These are phyloP conservation scores for Camponotus floridanus DNA, from an alignment of 1,140 invertebrate species.

Conservation along the genomic window DNA sequence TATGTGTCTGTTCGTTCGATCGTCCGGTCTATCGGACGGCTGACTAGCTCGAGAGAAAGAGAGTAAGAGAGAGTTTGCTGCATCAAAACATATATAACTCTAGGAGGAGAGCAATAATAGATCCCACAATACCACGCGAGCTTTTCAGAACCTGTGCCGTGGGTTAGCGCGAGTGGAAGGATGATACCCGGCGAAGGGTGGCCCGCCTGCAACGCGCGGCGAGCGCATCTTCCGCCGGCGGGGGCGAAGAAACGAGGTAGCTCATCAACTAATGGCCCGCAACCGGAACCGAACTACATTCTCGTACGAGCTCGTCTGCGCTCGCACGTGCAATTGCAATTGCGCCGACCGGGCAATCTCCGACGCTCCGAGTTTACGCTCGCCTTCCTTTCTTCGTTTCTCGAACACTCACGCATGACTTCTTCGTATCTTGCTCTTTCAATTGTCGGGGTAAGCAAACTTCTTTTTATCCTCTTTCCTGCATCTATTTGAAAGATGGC, in stretches of 20 bases:
- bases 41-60: slow-evolving; percentile 43
- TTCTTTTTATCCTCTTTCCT: too few relatives aligned
- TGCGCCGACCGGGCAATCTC: slow-evolving; percentile 55
- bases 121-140: slow-evolving; percentile 83
- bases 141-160: slow-evolving; percentile 79
- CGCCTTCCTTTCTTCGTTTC: not conserved
- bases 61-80: slow-evolving; percentile 64
- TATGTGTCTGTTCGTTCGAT: slow-evolving; percentile 62
- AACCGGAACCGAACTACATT: slow-evolving; percentile 83
- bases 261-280: slow-evolving; percentile 87
- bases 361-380: slow-evolving; percentile 39
- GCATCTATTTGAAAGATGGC: not conserved
- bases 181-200: slow-evolving; percentile 36
- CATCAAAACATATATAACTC: slow-evolving; percentile 83
- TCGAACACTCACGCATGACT: not conserved
- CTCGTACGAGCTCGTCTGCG: slow-evolving; percentile 73
- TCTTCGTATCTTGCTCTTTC: not conserved
- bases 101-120: slow-evolving; percentile 84
- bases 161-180: slow-evolving; percentile 67
- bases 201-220: slow-evolving; percentile 40
- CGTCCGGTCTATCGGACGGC: slow-evolving; percentile 53
- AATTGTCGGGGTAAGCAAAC: not conserved
- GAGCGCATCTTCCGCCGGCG: slow-evolving; percentile 41
- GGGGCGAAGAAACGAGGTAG: slow-evolving; percentile 75
- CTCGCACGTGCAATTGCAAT: slow-evolving; percentile 66